Evolutionary conservation across 2,113 vertebrate genomes (phyloP).

Genomic region (Brachypodius melanocephalos): DNA sequence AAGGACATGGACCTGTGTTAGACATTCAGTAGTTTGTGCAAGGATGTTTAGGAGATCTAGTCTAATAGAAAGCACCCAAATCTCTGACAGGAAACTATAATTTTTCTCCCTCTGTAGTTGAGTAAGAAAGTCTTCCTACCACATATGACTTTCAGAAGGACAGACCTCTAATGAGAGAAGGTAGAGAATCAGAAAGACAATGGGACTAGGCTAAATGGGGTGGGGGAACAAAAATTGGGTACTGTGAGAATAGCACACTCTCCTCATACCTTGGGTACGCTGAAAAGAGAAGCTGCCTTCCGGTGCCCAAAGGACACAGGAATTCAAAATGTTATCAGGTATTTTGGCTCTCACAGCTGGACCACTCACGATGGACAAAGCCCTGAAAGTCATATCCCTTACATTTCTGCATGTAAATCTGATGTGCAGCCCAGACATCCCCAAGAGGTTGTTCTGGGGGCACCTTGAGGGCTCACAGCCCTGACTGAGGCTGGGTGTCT

Average conservation of each 20-base stretch:
- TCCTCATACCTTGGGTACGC: accelerated
- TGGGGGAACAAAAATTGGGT: background rate
- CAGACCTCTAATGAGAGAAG: background rate
- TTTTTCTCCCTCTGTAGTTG: background rate
- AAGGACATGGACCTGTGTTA: accelerated
- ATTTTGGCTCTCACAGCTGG: background rate
- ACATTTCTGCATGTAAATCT: background rate
- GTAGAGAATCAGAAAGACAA: background rate
- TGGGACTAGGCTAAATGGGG: background rate
- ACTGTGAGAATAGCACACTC: accelerated
- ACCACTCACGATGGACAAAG: background rate
- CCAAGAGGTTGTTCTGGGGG: accelerated
- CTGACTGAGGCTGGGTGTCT: background rate
- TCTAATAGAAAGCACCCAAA: background rate
- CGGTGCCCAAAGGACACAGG: background rate
- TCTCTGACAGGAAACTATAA: background rate
- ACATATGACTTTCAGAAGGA: background rate
- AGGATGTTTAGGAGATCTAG: background rate
- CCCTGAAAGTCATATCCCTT: background rate
- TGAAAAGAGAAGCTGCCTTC: background rate
- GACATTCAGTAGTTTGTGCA: background rate
- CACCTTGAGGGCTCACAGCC: background rate
- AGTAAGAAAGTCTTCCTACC: background rate
- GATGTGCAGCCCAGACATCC: background rate
- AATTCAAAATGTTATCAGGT: background rate